These are phyloP conservation scores for Hyppa rectilinea DNA, from an alignment of 2,888 invertebrate genomes.

Conservation along the genomic window DNA sequence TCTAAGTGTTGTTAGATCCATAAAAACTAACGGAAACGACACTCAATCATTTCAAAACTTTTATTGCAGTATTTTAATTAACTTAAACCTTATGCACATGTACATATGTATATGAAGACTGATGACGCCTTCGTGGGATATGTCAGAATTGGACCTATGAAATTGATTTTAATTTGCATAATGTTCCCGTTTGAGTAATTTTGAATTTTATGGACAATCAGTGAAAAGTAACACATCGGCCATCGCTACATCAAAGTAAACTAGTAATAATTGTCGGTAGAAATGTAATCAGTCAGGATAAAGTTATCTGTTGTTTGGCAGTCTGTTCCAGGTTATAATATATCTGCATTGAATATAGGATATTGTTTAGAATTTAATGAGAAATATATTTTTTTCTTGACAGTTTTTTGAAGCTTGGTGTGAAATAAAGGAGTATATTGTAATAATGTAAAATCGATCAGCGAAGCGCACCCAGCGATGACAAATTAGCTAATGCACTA, in stretches of 20 bases:
- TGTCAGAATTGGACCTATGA: conserved; percentile 70
- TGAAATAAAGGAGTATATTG: conserved; percentile 59
- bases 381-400: conserved; percentile 26
- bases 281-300: conserved; percentile 37
- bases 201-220: conserved; percentile 82
- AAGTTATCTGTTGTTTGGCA: neutral
- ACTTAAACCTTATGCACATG: conserved; percentile 51
- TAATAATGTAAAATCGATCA: conserved; percentile 74
- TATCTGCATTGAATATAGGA: neutral
- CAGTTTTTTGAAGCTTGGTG: conserved; percentile 45
- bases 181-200: conserved; percentile 81
- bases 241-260: conserved; percentile 63
- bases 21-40: conserved; percentile 72
- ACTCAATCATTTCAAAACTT: conserved; percentile 63
- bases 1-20: conserved; percentile 60
- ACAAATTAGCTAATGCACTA: conserved; percentile 87
- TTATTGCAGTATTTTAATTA: conserved; percentile 67
- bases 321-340: neutral
- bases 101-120: conserved; percentile 30
- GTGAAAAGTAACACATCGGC: conserved; percentile 66
- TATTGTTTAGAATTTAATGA: conserved; percentile 12
- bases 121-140: conserved; percentile 64
- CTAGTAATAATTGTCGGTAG: conserved; percentile 65
- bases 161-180: conserved; percentile 79
- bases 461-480: conserved; percentile 76